Percentiles rank a stretch among this genome's conserved stretches.
Evolutionary conservation across 2,888 invertebrate species (phyloP).

Genomic region (Tortricodes alternella): DNA sequence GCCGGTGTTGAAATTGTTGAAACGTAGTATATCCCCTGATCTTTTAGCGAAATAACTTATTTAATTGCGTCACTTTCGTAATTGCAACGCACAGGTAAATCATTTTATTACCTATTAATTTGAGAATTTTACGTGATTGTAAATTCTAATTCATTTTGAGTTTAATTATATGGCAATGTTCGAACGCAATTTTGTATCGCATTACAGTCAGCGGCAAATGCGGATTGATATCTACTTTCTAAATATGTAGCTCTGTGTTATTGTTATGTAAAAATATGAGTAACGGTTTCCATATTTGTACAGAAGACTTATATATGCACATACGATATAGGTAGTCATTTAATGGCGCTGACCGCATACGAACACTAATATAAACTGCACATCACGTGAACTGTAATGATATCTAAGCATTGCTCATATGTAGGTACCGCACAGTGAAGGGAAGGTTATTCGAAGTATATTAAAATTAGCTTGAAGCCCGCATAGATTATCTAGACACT

Average conservation of each 20-base stretch:
- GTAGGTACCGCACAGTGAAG: constrained; percentile 40
- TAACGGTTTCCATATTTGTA: constrained; percentile 25
- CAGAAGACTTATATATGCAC: constrained; percentile 20
- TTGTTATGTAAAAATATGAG: constrained; percentile 29
- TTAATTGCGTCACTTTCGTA: constrained; percentile 30
- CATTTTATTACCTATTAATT: constrained; percentile 24
- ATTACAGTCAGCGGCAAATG: constrained; percentile 32
- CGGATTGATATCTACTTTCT: constrained; percentile 28
- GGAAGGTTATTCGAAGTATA: constrained; percentile 61
- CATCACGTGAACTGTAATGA: constrained; percentile 32
- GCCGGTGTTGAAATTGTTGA: constrained; percentile 27
- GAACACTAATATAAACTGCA: constrained; percentile 34
- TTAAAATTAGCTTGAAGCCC: constrained; percentile 79
- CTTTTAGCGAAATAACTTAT: constrained; percentile 10
- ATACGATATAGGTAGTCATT: constrained; percentile 13
- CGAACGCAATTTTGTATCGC: constrained; percentile 27
- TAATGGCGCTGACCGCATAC: constrained; percentile 32
- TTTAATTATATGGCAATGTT: constrained; percentile 22
- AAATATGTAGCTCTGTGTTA: constrained; percentile 26
- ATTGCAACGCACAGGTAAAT: constrained; percentile 24
- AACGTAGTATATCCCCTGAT: constrained; percentile 11
- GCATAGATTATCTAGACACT: constrained; percentile 81
- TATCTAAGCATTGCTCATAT: constrained; percentile 52
- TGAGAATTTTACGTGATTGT: constrained; percentile 24
- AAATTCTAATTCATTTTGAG: constrained; percentile 25